Conservation (phyloP, 2,888 invertebrate species). For the Sphecodes monilicornis region DNA sequence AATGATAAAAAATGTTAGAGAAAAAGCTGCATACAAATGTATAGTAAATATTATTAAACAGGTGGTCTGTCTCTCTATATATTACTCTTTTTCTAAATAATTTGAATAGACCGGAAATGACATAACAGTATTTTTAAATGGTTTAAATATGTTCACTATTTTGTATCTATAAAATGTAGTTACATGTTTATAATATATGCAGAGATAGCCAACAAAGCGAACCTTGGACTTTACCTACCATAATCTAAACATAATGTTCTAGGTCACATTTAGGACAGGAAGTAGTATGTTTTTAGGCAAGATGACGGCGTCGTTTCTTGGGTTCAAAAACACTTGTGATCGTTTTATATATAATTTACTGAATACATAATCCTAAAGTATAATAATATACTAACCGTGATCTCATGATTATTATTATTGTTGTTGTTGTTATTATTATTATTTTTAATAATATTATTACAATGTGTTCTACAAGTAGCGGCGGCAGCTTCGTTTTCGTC, state of each 20-base stretch:
- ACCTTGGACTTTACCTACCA: not conserved
- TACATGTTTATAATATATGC: not conserved
- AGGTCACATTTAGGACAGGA: not conserved
- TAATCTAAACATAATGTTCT: not conserved
- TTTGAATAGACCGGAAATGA: not conserved
- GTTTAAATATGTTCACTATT: not conserved
- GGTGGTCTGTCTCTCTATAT: no score
- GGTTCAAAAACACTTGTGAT: slow-evolving; percentile 38
- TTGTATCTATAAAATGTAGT: not conserved
- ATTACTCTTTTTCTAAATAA: not conserved
- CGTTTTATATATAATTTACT: slow-evolving; percentile 79
- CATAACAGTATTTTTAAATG: not conserved
- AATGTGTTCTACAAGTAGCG: slow-evolving; percentile 75
- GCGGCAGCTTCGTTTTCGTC: slow-evolving; percentile 75
- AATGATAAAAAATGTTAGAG: not conserved
- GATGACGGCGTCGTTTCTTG: not conserved
- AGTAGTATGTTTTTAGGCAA: not conserved
- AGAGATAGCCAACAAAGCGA: not conserved
- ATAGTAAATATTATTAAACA: not conserved
- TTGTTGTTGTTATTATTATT: not conserved
- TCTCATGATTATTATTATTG: slow-evolving; percentile 43
- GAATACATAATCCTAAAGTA: slow-evolving; percentile 76
- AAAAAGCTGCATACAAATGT: not conserved
- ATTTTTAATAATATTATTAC: slow-evolving; percentile 69
- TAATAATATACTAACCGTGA: slow-evolving; percentile 59